phyloP scores from a whole-genome alignment of 1,140 invertebrate species.

The Aphaenogaster rudis region DNA sequence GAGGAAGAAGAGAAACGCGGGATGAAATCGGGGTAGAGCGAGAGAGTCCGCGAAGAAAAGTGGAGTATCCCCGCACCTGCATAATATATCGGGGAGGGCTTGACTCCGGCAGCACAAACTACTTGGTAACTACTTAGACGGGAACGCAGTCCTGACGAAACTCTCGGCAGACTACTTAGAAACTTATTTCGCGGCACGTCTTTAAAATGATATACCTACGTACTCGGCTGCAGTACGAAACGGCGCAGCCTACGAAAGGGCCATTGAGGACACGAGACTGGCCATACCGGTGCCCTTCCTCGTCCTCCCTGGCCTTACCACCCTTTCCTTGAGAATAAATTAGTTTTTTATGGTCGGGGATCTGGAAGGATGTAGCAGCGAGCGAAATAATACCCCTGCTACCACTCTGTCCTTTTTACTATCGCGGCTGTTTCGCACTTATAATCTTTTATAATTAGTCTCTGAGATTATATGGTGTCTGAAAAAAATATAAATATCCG shows the following conservation, averaged over 20 bases:
- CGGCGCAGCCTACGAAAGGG: conserved; percentile 63
- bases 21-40: conserved; percentile 4
- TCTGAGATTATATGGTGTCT: conserved; percentile 9
- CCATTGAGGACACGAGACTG: conserved; percentile 74
- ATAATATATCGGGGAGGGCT: conserved; percentile 82
- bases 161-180: conserved; percentile 85
- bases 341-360: conserved; percentile 79
- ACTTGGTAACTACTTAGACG: conserved; percentile 85
- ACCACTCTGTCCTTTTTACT: neutral
- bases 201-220: conserved; percentile 84
- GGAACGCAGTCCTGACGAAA: conserved; percentile 82
- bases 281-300: conserved; percentile 68
- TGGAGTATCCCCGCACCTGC: conserved; percentile 78
- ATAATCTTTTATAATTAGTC: conserved; percentile 73
- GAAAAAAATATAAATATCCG: conserved; percentile 50
- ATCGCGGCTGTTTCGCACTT: conserved; percentile 30
- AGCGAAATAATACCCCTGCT: conserved; percentile 76
- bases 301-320: conserved; percentile 43
- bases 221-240: conserved; percentile 70
- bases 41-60: conserved; percentile 55
- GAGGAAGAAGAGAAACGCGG: neutral
- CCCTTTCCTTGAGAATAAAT: conserved; percentile 69
- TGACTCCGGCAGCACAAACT: conserved; percentile 83
- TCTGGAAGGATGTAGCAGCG: conserved; percentile 71
- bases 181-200: conserved; percentile 85